Evolutionary conservation across 2,113 vertebrate genomes (phyloP), one percentile per base, ranked within the genome.

Genomic region (Sturnira hondurensis): DNA sequence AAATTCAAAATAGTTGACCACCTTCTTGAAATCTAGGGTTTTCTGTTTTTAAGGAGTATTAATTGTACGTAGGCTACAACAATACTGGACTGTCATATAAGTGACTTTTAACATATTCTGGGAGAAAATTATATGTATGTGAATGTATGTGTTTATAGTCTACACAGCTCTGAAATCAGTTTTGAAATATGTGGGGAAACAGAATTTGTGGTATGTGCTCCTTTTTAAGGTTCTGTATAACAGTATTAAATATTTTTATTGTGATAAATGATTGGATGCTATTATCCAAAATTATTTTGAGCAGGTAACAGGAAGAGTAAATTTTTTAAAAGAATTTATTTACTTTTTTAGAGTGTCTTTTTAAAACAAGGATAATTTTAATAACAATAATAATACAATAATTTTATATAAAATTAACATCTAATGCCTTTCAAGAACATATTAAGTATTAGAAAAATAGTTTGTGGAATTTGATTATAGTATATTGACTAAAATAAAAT

Each of bases 401-500:
- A 52, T 83, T 81, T 71, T 73, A 61, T 68, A 67, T 61, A 67
- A 86, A 85, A 67, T 94, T 78, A 89, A 93, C n/a, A 36, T 43
- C n/a, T 19, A 43, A 74, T 80, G 14, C 15, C 78, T 95, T 94
- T 96, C 38, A 81, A 86, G 26, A 87, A 65, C 19, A 91, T 14
- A 85, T 4, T 6, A 54, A 76, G 7, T 67, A 84, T 56, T 89
- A 70, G 45, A 63, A 92, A 93, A 81, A 20, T 63, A 81, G 28
- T 56, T 67, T 92, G 5, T 86, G 28, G 87, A 70, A 86, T 7
- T 2, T 65, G n/a, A 70, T 87, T 85, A 56, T 58, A 87, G 56
- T 85, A 80, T 43, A 45, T 41, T 71, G 58, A 88, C 36, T 80
- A 65, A 81, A 93, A 58, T 96, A 86, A 92, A 91, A 61, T 92